Evolutionary conservation across 2,888 invertebrate genomes (phyloP), one percentile per base, ranked within the genome.

Genomic region (Latrodectus elegans): DNA sequence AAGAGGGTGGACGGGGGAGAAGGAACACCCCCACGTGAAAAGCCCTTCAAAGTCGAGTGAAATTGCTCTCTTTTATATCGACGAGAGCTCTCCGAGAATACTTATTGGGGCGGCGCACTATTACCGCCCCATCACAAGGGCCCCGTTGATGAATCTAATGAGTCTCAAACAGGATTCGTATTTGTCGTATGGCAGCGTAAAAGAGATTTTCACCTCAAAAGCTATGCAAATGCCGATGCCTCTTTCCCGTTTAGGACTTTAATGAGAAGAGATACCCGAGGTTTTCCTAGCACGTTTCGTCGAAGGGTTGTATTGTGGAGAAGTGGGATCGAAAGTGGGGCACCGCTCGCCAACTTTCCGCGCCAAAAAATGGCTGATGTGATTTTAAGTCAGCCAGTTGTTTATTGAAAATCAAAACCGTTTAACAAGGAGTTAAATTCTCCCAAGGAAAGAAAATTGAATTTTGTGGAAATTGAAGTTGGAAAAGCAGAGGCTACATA

Each of bases 81-180:
- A 74, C 65, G 73, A 73, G 81, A 65, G 81, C 72, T 72, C 80
- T 80, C 60, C 72, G 73, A 70, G 79, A 79, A 70, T 71, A 79
- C 72, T 81, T 72, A 72, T 81, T 72, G 81, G 81, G 73, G 72
- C 64, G 81, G 72, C 26, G 64, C 81, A 52, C 81, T 67, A 74
- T 74, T 81, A 74, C 73, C 81, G 75, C 74, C 75, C 75, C 77
- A 76, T 76, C 84, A 84, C 84, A 84, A 84, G 84, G 84, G 65
- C 65, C 77, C 77, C 76, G 84, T 84, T 84, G 84, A 84, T 84
- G 84, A 84, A 77, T 84, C 84, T 84, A 84, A 84, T 84, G 84
- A 84, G 84, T 77, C 72, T 72, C 64, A 84, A 82, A 84, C 84
- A 84, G 76, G 84, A 76, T 76, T 84, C 84, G 77, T 77, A 77